phyloP scores from a whole-genome alignment of 1,140 invertebrate species.

The Scaptomyza pallida region DNA sequence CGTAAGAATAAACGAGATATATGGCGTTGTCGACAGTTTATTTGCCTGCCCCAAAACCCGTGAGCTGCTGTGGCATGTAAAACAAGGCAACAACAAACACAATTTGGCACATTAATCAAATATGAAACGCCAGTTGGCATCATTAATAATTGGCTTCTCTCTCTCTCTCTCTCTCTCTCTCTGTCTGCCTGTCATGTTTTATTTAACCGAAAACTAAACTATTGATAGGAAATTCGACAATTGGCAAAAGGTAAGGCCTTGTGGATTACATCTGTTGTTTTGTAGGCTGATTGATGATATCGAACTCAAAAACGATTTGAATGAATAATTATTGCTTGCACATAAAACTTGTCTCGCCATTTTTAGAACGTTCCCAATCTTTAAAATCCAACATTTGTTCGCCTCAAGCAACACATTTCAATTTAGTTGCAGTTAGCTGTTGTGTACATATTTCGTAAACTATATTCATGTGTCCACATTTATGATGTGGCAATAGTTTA shows the following conservation, averaged over 20 bases:
- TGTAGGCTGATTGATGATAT: slow-evolving; percentile 29
- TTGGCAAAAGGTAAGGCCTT: neutral
- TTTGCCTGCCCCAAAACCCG: slow-evolving; percentile 8
- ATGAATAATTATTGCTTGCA: slow-evolving; percentile 48
- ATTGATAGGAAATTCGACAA: slow-evolving; percentile 40
- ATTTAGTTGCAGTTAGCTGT: slow-evolving; percentile 18
- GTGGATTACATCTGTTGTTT: slow-evolving; percentile 10
- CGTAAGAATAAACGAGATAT: slow-evolving; percentile 1
- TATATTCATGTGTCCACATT: neutral
- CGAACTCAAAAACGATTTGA: slow-evolving; percentile 6
- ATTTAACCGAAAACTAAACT: slow-evolving; percentile 43
- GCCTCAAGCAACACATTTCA: slow-evolving; percentile 10
- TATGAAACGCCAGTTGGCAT: slow-evolving; percentile 26
- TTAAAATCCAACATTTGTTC: neutral
- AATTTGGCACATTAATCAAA: slow-evolving; percentile 40
- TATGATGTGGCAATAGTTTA: neutral
- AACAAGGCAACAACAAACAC: neutral
- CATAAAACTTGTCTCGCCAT: no score
- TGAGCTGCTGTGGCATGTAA: slow-evolving; percentile 2
- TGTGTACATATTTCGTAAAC: neutral
- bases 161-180: neutral
- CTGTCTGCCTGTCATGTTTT: slow-evolving; percentile 38
- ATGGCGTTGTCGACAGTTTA: slow-evolving; percentile 13
- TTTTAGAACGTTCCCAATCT: no score
- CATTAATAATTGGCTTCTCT: slow-evolving; percentile 59